Evolutionary conservation across 2,797 vertebrate genomes (phyloP).

Genomic region (Macropus fuliginosus): DNA sequence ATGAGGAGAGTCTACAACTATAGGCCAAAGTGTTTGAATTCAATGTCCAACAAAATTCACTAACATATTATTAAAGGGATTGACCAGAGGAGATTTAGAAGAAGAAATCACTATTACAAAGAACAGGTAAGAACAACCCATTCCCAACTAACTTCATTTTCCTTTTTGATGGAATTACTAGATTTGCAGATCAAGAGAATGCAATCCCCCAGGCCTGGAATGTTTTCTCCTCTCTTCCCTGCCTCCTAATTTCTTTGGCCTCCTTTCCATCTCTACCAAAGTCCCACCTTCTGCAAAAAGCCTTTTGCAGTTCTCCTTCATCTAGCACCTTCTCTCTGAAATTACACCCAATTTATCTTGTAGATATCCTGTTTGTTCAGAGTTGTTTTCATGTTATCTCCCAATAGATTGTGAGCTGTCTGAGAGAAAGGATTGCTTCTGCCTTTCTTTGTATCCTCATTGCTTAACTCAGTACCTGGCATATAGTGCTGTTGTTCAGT

Average conservation of each 20-base stretch:
- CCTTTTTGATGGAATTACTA: background rate
- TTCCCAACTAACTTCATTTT: background rate
- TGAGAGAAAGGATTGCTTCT: background rate
- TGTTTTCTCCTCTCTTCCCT: background rate
- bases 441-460: background rate
- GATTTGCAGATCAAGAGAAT: background rate
- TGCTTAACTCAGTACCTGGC: background rate
- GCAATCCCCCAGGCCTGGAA: background rate
- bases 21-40: background rate
- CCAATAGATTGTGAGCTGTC: background rate
- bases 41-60: background rate
- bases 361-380: background rate
- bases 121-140: background rate
- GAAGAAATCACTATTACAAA: background rate
- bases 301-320: background rate
- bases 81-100: background rate
- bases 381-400: background rate
- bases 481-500: background rate
- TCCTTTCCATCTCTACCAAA: background rate
- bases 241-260: background rate
- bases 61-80: background rate
- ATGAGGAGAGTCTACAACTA: background rate
- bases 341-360: background rate
- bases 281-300: background rate
- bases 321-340: background rate